phyloP scores from a whole-genome alignment of 2,888 invertebrate genomes.

The Gisinianus flammeolus region DNA sequence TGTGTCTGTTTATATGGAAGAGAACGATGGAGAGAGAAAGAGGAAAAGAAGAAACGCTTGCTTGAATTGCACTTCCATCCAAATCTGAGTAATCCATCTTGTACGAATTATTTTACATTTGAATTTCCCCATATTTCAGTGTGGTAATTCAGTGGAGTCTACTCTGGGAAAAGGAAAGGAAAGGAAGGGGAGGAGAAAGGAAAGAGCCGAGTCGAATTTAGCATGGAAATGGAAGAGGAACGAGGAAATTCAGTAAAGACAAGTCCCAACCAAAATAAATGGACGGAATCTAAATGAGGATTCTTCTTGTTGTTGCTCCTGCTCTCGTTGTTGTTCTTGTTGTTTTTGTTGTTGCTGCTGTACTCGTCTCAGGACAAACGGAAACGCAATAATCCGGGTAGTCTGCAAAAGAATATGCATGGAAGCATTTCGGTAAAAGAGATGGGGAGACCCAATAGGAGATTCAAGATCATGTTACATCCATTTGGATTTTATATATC shows the following conservation, averaged over 20 bases:
- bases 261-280: background rate
- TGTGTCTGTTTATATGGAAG: background rate
- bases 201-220: background rate
- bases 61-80: constrained; percentile 3
- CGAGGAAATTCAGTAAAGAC: background rate
- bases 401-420: background rate
- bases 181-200: no score
- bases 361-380: background rate
- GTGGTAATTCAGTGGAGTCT: no score
- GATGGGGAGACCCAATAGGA: background rate
- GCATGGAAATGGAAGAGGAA: background rate
- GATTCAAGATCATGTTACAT: background rate
- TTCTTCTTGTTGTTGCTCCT: background rate
- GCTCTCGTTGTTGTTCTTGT: background rate
- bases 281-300: background rate
- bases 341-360: background rate
- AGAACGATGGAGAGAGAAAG: background rate
- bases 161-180: no score
- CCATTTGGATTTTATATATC: background rate
- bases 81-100: background rate
- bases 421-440: background rate
- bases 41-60: background rate
- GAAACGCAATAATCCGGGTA: background rate
- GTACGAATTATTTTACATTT: constrained; percentile 1
- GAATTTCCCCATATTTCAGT: background rate